These are phyloP conservation scores for Diglossa cyanea DNA, from an alignment of 2,797 vertebrate genomes.

Conservation along the genomic window DNA sequence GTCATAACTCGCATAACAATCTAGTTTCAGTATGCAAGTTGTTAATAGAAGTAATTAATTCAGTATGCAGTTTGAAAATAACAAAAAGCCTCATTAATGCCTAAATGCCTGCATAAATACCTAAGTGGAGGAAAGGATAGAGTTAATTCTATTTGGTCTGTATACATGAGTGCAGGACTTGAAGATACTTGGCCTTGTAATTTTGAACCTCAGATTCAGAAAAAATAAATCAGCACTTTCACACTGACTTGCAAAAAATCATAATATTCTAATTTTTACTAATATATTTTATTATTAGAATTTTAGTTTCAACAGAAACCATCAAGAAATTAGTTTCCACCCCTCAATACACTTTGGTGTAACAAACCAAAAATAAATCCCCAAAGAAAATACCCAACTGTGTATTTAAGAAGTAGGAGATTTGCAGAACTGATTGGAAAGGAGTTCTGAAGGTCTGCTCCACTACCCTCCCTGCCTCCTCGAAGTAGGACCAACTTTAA, in stretches of 20 bases:
- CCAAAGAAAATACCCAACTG: background rate
- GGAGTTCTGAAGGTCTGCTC: background rate
- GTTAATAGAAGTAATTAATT: background rate
- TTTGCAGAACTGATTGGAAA: background rate
- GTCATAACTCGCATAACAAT: background rate
- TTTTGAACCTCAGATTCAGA: background rate
- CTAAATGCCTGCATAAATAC: background rate
- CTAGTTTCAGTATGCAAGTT: background rate
- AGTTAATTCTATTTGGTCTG: background rate
- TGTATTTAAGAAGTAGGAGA: background rate
- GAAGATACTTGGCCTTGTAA: background rate
- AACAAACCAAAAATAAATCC: background rate
- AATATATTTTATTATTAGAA: background rate
- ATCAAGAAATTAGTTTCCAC: background rate
- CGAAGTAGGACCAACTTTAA: background rate
- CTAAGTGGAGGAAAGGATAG: background rate
- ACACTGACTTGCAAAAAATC: background rate
- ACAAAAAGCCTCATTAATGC: background rate
- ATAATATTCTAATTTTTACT: background rate
- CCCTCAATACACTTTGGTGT: background rate
- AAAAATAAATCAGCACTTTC: background rate
- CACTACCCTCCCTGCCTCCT: background rate
- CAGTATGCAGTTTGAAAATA: background rate
- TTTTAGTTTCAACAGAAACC: background rate
- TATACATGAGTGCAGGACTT: accelerated